phyloP scores from a whole-genome alignment of 1,140 invertebrate species.

The Teleopsis dalmanni region DNA sequence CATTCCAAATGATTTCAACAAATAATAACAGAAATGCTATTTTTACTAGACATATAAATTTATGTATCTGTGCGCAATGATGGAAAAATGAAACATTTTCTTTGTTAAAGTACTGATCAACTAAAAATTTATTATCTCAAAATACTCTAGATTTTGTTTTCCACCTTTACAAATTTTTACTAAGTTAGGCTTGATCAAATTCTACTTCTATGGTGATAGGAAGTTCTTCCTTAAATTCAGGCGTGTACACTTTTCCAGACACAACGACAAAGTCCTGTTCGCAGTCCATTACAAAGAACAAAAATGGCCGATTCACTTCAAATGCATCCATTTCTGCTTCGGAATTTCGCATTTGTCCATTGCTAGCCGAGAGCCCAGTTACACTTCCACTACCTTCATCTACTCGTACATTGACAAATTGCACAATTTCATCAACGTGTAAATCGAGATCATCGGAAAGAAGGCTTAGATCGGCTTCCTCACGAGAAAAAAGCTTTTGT shows the following conservation, averaged over 20 bases:
- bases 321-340: conserved; percentile 44
- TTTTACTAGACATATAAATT: no score
- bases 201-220: conserved; percentile 32
- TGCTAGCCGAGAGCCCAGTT: conserved; percentile 26
- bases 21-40: no score
- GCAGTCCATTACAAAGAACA: conserved; percentile 59
- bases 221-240: conserved; percentile 32
- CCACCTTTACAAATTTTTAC: no score
- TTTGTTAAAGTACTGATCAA: no score
- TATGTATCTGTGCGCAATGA: no score
- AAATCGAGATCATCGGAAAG: conserved; percentile 49
- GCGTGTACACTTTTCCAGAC: conserved; percentile 52
- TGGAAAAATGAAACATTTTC: no score
- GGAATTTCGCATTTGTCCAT: conserved; percentile 21
- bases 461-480: conserved; percentile 50
- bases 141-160: no score
- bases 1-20: no score
- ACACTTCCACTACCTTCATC: conserved; percentile 45
- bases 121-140: no score
- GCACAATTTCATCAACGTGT: conserved; percentile 54
- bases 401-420: conserved; percentile 53
- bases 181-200: conserved; percentile 19
- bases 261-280: conserved; percentile 55
- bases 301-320: conserved; percentile 57
- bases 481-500: conserved; percentile 50